A percentile compares a stretch with the other conserved stretches of the same genome.
Evolutionary conservation across 1,140 invertebrate genomes (phyloP).

Genomic region (Brachionus plicatilis): DNA sequence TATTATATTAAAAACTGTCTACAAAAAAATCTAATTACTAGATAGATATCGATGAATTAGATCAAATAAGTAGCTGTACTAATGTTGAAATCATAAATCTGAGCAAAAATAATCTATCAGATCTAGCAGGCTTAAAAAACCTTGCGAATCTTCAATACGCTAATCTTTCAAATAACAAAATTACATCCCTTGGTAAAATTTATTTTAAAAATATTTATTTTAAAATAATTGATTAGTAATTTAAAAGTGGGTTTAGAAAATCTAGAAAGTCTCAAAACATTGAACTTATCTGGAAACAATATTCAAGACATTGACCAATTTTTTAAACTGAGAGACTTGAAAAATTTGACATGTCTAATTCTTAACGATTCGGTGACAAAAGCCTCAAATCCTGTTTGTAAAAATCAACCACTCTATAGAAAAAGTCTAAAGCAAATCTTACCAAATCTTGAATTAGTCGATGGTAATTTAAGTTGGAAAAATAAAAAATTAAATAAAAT

Average conservation of each 20-base stretch:
- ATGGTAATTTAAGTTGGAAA: background rate
- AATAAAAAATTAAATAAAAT: background rate
- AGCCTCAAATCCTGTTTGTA: background rate
- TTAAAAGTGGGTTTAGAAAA: background rate
- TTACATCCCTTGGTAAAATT: background rate
- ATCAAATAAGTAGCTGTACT: background rate
- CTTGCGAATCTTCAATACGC: background rate
- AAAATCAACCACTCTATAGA: background rate
- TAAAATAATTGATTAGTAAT: background rate
- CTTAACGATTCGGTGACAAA: background rate
- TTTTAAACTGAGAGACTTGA: background rate
- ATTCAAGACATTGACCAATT: background rate
- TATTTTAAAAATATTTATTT: background rate
- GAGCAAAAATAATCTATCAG: background rate
- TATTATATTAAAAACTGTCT: background rate
- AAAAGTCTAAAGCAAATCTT: background rate
- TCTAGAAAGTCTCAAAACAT: slow-evolving; percentile 1
- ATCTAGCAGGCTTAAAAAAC: background rate
- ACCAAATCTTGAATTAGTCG: slow-evolving; percentile 9
- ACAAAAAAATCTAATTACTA: background rate
- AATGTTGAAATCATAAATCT: slow-evolving; percentile 29
- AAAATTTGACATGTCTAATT: background rate
- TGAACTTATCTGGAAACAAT: slow-evolving; percentile 22
- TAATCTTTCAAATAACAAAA: slow-evolving; percentile 4
- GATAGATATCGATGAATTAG: background rate